Conservation (phyloP, 2,888 invertebrate species). For the Hydraecia micacea region DNA sequence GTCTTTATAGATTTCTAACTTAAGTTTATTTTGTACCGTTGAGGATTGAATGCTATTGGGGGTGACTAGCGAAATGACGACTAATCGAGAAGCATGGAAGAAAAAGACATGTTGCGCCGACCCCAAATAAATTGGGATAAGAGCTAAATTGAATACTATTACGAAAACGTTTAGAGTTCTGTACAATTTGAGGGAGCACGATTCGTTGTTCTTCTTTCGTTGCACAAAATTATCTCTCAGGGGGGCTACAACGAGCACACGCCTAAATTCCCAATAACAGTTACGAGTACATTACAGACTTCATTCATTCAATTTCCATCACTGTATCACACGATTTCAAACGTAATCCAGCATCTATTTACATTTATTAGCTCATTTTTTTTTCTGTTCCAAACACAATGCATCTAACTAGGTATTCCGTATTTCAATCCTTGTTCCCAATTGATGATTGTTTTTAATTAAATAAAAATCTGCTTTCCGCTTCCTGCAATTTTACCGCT, state of each 20-base stretch:
- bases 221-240: background rate
- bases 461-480: background rate
- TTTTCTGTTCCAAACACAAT: conserved; percentile 13
- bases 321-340: background rate
- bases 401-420: conserved; percentile 11
- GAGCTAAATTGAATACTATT: too few relatives aligned
- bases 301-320: conserved; percentile 32
- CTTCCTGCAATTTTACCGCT: background rate
- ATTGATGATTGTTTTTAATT: background rate
- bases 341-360: conserved; percentile 35
- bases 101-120: too few relatives aligned
- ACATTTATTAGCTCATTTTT: conserved; percentile 31
- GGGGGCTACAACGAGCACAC: conserved; percentile 8
- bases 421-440: background rate
- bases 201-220: background rate
- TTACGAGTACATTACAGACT: conserved; percentile 31
- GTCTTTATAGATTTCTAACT: background rate
- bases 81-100: too few relatives aligned
- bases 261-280: conserved; percentile 4
- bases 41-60: background rate
- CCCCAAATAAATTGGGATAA: too few relatives aligned
- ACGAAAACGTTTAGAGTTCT: background rate
- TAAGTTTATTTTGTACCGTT: background rate
- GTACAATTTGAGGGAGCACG: background rate
- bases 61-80: too few relatives aligned